Percentiles rank a stretch among this genome's conserved stretches.
Conservation (phyloP, 2,797 vertebrate species). For the Acipenser transmontanus region DNA sequence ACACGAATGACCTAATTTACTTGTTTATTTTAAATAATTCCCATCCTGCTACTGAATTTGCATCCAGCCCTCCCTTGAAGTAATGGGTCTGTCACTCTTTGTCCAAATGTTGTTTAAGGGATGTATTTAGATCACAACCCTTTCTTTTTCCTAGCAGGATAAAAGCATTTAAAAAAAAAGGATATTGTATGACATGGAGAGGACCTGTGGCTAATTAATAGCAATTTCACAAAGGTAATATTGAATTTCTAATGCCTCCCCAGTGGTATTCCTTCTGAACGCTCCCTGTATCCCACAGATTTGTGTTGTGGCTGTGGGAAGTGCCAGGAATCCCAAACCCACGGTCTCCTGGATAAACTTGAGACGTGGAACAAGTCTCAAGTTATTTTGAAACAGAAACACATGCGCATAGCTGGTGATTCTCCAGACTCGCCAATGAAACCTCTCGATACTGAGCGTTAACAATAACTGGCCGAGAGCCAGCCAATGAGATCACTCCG, state of each 20-base stretch:
- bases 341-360: constrained; percentile 29
- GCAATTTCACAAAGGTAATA: constrained; percentile 65
- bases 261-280: constrained; percentile 45
- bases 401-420: background rate
- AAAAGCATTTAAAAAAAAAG: constrained; percentile 18
- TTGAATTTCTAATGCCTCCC: constrained; percentile 65
- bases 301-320: constrained; percentile 41
- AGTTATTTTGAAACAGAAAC: constrained; percentile 21
- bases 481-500: constrained; percentile 25
- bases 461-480: constrained; percentile 22
- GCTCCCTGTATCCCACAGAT: constrained; percentile 45
- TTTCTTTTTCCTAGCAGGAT: constrained; percentile 16
- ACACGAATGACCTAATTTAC: no score
- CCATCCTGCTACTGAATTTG: background rate
- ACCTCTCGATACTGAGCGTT: constrained; percentile 13
- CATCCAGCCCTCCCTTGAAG: background rate
- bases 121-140: constrained; percentile 7
- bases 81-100: background rate
- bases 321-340: constrained; percentile 30
- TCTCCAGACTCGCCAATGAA: constrained; percentile 17
- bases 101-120: constrained; percentile 1
- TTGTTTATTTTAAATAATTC: no score
- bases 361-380: constrained; percentile 22
- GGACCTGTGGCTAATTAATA: constrained; percentile 66
- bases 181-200: constrained; percentile 24